Conservation (phyloP, 2,888 invertebrate species). For the Entomobrya proxima region DNA sequence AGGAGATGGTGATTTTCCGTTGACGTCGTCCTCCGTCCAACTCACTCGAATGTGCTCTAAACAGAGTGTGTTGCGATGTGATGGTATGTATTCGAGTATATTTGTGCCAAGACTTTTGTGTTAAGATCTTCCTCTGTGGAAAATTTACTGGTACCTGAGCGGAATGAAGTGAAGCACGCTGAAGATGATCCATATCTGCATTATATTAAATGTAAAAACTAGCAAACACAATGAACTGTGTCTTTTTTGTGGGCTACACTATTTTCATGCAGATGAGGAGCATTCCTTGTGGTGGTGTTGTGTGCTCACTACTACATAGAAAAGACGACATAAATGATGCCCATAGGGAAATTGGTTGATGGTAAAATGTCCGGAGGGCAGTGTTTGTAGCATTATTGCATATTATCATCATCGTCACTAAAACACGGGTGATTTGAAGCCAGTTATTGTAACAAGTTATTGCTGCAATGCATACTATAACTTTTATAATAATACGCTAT, state of each 20-base stretch:
- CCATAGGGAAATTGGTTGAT: constrained; percentile 49
- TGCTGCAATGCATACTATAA: background rate
- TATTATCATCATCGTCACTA: constrained; percentile 29
- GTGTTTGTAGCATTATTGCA: constrained; percentile 33
- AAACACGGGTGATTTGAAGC: background rate
- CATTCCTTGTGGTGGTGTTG: background rate
- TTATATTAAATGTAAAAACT: background rate
- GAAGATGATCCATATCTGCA: constrained; percentile 27
- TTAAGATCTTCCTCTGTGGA: background rate
- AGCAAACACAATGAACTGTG: constrained; percentile 24
- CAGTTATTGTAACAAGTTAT: background rate
- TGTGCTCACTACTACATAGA: too few relatives aligned
- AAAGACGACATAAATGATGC: constrained; percentile 10
- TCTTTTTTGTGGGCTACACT: background rate
- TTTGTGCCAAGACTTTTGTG: background rate
- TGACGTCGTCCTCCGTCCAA: constrained; percentile 7
- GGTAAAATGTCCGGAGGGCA: constrained; percentile 57
- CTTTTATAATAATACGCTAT: background rate
- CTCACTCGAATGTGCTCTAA: background rate
- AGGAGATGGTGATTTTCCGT: background rate
- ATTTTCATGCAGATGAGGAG: constrained; percentile 34
- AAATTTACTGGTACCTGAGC: background rate
- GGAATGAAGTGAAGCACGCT: background rate
- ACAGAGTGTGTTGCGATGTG: background rate
- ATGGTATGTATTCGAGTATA: background rate